Percentiles rank a stretch among this genome's conserved stretches.
phyloP scores from a whole-genome alignment of 2,797 vertebrate species.

The Arrhamphus sclerolepis region DNA sequence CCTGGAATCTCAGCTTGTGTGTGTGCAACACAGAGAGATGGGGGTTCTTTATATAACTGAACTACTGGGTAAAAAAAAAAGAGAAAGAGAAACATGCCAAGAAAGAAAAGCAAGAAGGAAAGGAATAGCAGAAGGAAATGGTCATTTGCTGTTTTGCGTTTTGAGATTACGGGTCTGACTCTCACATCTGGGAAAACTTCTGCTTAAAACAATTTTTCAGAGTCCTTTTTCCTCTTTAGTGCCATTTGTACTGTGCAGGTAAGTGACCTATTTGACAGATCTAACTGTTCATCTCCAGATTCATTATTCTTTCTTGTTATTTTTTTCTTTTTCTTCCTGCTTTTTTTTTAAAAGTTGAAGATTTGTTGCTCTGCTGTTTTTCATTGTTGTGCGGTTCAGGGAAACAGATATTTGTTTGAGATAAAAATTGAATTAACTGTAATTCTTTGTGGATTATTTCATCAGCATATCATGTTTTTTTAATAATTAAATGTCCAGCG shows the following conservation, averaged over 20 bases:
- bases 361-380: neutral
- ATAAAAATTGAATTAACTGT: neutral
- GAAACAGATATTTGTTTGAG: neutral
- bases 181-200: neutral
- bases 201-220: neutral
- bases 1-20: constrained; percentile 42
- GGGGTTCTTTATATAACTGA: constrained; percentile 49
- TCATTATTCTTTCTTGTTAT: neutral
- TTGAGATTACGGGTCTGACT: constrained; percentile 18
- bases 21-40: neutral
- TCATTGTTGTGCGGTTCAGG: neutral
- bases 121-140: constrained; percentile 35
- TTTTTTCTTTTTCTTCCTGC: neutral
- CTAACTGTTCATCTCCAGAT: neutral
- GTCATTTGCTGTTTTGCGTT: constrained; percentile 20
- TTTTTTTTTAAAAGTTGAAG: neutral
- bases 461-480: constrained; percentile 1
- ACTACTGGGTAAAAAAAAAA: constrained; percentile 7
- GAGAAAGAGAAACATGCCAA: constrained; percentile 31
- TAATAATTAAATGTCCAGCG: neutral
- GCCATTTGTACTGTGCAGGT: constrained; percentile 33
- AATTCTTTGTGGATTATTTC: neutral
- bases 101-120: constrained; percentile 22
- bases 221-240: neutral
- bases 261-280: constrained; percentile 33